Conservation (phyloP, 1,140 invertebrate genomes). For the Heliothis virescens region DNA sequence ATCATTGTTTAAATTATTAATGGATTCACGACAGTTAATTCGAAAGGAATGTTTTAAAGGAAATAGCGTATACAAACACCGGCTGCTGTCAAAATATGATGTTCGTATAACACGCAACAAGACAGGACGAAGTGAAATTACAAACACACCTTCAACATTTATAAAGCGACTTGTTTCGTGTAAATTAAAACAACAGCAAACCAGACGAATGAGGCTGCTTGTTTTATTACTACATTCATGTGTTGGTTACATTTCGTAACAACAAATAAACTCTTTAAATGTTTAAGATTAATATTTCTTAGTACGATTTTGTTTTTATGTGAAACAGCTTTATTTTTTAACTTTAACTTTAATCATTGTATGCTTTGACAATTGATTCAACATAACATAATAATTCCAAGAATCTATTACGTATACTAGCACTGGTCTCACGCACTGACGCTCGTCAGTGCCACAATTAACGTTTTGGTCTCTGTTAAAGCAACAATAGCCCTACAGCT, state of each 20-base stretch:
- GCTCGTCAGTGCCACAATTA: constrained; percentile 5
- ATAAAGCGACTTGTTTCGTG: constrained; percentile 15
- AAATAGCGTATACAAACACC: constrained; percentile 5
- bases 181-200: constrained; percentile 20
- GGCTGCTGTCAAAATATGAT: constrained; percentile 14
- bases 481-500: constrained; percentile 20
- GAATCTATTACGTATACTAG: not conserved
- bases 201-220: not conserved
- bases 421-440: constrained; percentile 7
- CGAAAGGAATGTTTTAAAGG: constrained; percentile 24
- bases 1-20: constrained; percentile 3
- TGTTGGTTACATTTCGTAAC: not conserved
- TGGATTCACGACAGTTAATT: constrained; percentile 12
- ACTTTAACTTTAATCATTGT: no score
- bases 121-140: constrained; percentile 24
- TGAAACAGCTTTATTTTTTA: no score
- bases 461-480: constrained; percentile 17
- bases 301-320: no score
- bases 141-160: constrained; percentile 11
- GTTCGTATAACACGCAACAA: constrained; percentile 24
- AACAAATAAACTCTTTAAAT: not conserved
- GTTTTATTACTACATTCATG: constrained; percentile 5
- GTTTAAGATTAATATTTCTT: not conserved
- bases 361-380: no score
- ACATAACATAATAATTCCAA: not conserved